Base-by-base conservation (phyloP, 2,888 invertebrate genomes). In the Drosophila longiperda region DNA sequence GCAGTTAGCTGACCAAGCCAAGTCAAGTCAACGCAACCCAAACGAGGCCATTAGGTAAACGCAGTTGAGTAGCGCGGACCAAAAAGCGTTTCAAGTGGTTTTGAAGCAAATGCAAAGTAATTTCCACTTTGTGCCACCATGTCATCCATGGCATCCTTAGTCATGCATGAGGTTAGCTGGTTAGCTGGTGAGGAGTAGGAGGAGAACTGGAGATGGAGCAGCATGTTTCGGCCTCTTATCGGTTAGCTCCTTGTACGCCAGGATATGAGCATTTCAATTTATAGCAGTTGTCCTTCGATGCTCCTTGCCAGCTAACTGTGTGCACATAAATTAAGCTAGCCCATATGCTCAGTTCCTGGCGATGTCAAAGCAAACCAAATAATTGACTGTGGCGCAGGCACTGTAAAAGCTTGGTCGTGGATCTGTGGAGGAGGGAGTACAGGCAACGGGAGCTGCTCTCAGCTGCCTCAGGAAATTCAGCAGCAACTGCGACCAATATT, bases 261-360 rank as follows among this genome's bases (percentile, higher is more conserved):
- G 84, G 87, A 87, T 84, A 84, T 87, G 85, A 84, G 83, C 79
- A 87, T 84, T 87, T 83, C 74, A 83, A 86, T 86, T 88, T 88
- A 88, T 88, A 70, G 85, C 52, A 73, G 72, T 68, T 75, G 75
- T 66, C 71, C 59, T 77, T 83, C 78, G 69, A 73, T 75, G 72
- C 62, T 70, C 64, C 60, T 38, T 1, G 36, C 6, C 29, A 40
- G 15, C 34, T 54, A 34, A 57, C 63, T 70, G 57, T 83, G 75
- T 82, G 79, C 81, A 82, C 87, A 87, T 84, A 87, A 84, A 84
- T 84, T 85, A 84, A 74, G 66, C 69, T 75, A 50, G 29, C 32
- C 54, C 54, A 59, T 33, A 40, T 38, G 70, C 34, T 34, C 33
- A 38, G 40, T 49, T 55, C 36, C 54, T 42, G 54, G 64, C 54